phyloP scores from a whole-genome alignment of 2,888 invertebrate genomes.

The Elegia similella region DNA sequence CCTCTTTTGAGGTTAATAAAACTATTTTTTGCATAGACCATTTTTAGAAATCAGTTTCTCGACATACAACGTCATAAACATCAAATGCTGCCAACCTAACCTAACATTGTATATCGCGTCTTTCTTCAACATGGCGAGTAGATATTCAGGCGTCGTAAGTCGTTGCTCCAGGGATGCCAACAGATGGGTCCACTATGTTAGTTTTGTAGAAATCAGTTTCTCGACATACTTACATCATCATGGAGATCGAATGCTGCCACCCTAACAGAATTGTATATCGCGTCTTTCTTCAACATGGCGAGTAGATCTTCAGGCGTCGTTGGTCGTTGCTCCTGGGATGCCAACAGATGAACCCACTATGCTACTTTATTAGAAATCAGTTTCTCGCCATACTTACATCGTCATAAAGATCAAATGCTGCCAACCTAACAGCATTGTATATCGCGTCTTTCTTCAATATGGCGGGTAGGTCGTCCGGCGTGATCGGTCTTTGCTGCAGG shows the following conservation, averaged over 20 bases:
- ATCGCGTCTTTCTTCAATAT: constrained; percentile 95
- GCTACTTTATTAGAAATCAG: too few relatives aligned
- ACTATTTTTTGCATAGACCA: too few relatives aligned
- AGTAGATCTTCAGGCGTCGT: constrained; percentile 88
- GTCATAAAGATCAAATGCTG: constrained; percentile 94
- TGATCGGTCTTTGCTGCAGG: constrained; percentile 85
- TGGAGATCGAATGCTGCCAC: constrained; percentile 94
- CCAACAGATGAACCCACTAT: constrained; percentile 85
- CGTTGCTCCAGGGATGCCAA: constrained; percentile 86
- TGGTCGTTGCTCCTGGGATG: constrained; percentile 85
- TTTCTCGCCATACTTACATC: constrained; percentile 79
- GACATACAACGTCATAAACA: constrained; percentile 89
- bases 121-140: constrained; percentile 90
- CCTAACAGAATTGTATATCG: constrained; percentile 95
- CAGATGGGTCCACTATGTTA: too few relatives aligned
- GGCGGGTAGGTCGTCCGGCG: constrained; percentile 87
- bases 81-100: constrained; percentile 94
- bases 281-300: constrained; percentile 93
- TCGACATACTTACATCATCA: constrained; percentile 85
- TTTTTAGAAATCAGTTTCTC: too few relatives aligned
- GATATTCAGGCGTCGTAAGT: constrained; percentile 86
- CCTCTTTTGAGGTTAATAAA: too few relatives aligned
- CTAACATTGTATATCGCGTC: constrained; percentile 97
- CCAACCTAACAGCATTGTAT: constrained; percentile 94
- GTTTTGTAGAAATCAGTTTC: too few relatives aligned